Conservation (phyloP, 2,888 invertebrate species). For the Digitonthophagus gazella region DNA sequence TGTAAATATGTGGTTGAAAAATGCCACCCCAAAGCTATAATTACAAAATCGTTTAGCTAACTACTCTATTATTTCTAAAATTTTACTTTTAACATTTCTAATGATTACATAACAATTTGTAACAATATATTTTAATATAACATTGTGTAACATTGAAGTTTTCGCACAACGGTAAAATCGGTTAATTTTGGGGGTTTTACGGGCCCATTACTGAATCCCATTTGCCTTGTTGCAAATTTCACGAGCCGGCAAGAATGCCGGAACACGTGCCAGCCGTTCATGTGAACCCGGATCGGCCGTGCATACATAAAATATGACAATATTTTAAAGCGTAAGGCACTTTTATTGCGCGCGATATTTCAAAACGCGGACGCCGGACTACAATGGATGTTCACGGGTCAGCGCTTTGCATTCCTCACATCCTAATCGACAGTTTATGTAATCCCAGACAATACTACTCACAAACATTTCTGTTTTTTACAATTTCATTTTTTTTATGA, state of each 20-base stretch:
- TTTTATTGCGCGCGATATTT: conserved; percentile 15
- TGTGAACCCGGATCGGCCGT: conserved; percentile 3
- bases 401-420: conserved; percentile 7
- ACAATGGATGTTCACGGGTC: conserved; percentile 14
- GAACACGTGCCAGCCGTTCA: conserved; percentile 6
- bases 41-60: background rate
- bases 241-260: conserved; percentile 12
- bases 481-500: background rate
- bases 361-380: conserved; percentile 5
- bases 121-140: background rate
- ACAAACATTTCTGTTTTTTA: background rate
- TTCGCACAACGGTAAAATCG: background rate
- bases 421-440: conserved; percentile 17
- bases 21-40: background rate
- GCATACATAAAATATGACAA: conserved; percentile 18
- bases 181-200: conserved; percentile 7
- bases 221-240: conserved; percentile 8
- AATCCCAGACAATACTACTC: background rate
- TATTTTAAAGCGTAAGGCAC: conserved; percentile 14
- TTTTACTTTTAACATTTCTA: background rate
- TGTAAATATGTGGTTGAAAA: conserved; percentile 7
- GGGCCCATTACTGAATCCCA: conserved; percentile 1
- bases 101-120: background rate
- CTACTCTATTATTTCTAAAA: background rate
- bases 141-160: background rate